Percentiles rank a stretch among this genome's conserved stretches.
Evolutionary conservation across 2,888 invertebrate species (phyloP).

Genomic region (Catotricha subobsoleta): DNA sequence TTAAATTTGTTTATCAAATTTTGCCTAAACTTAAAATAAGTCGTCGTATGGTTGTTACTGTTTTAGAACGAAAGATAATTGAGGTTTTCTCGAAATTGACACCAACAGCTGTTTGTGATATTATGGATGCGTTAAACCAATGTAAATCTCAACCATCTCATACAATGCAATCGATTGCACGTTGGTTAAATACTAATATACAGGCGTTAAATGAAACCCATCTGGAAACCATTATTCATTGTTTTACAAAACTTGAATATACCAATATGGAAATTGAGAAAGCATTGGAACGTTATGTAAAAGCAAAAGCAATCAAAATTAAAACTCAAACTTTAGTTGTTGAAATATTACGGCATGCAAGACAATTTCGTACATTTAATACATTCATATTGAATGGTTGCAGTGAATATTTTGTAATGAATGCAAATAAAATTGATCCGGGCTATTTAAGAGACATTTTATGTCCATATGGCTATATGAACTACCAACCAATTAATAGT

Average conservation of each 20-base stretch:
- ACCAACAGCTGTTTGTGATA: conserved; percentile 31
- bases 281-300: conserved; percentile 42
- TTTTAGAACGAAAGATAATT: conserved; percentile 39
- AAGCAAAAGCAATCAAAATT: conserved; percentile 32
- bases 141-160: conserved; percentile 29
- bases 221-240: conserved; percentile 34
- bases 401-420: conserved; percentile 35
- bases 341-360: conserved; percentile 41
- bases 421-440: conserved; percentile 32
- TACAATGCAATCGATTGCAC: conserved; percentile 28
- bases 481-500: conserved; percentile 34
- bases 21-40: conserved; percentile 40
- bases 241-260: conserved; percentile 36
- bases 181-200: conserved; percentile 43
- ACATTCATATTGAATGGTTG: conserved; percentile 37
- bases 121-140: conserved; percentile 29
- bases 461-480: conserved; percentile 41
- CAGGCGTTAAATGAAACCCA: conserved; percentile 40
- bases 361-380: conserved; percentile 38
- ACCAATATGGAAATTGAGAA: conserved; percentile 37
- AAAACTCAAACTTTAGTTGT: conserved; percentile 38
- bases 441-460: conserved; percentile 38
- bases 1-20: conserved; percentile 37
- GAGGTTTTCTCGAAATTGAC: conserved; percentile 38
- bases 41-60: conserved; percentile 35